phyloP scores from a whole-genome alignment of 2,113 vertebrate genomes.

The Colius striatus region DNA sequence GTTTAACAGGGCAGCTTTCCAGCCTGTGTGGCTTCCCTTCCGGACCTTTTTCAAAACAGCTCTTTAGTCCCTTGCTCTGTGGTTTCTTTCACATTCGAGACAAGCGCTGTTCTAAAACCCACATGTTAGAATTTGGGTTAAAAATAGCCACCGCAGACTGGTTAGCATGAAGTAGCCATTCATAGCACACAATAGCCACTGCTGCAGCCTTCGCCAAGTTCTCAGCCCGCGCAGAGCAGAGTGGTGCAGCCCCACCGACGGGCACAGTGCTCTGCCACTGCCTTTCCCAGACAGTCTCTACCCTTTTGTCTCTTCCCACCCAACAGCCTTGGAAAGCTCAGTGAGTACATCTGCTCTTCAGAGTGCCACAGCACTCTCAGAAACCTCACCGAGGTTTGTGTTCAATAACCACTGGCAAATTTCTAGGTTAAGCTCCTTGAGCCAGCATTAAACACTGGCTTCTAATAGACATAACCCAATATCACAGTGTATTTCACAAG shows the following conservation, averaged over 20 bases:
- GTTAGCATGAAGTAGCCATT: slow-evolving; percentile 55
- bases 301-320: not conserved
- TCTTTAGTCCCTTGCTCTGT: slow-evolving; percentile 55
- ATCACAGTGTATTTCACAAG: not conserved
- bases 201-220: fast-evolving
- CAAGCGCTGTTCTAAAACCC: slow-evolving; percentile 50
- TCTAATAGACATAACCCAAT: not conserved
- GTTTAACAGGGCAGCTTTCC: slow-evolving; percentile 42
- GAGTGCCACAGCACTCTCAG: not conserved
- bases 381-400: not conserved
- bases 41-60: slow-evolving; percentile 45
- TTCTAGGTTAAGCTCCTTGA: not conserved
- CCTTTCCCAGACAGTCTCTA: not conserved
- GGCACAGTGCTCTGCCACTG: not conserved
- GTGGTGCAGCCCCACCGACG: fast-evolving
- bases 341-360: fast-evolving
- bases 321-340: not conserved
- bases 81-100: slow-evolving; percentile 61
- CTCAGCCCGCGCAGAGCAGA: fast-evolving
- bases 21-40: slow-evolving; percentile 40
- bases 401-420: not conserved
- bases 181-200: slow-evolving; percentile 12
- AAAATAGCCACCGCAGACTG: slow-evolving; percentile 49
- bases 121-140: slow-evolving; percentile 47
- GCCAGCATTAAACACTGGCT: not conserved